Percentiles rank a stretch among this genome's conserved stretches.
phyloP scores from a whole-genome alignment of 2,888 invertebrate species.

The Oligia strigilis region DNA sequence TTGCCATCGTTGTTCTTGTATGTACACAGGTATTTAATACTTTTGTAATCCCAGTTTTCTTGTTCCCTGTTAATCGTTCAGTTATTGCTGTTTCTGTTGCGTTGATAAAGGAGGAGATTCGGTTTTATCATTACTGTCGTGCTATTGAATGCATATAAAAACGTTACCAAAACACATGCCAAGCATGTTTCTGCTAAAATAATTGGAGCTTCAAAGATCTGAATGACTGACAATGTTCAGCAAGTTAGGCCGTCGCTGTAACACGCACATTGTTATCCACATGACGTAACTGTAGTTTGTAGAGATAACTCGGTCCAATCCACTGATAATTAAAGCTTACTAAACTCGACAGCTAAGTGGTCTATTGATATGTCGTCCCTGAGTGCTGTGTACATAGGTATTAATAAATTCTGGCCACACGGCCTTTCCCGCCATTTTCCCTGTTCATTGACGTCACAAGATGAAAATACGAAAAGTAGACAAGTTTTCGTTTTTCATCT shows the following conservation, averaged over 20 bases:
- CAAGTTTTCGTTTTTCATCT: no score
- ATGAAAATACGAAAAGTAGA: constrained; percentile 46
- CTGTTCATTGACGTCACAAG: constrained; percentile 55
- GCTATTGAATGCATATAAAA: constrained; percentile 36
- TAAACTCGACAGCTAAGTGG: constrained; percentile 61
- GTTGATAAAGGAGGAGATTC: constrained; percentile 4
- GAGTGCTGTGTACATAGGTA: constrained; percentile 40
- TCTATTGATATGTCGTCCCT: constrained; percentile 60
- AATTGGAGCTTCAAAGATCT: constrained; percentile 62
- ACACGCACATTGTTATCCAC: constrained; percentile 56
- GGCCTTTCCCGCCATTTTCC: constrained; percentile 49
- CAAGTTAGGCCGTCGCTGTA: constrained; percentile 49
- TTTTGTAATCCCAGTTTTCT: constrained; percentile 6
- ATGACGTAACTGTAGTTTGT: constrained; percentile 56
- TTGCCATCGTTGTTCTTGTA: constrained; percentile 12
- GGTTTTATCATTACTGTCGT: constrained; percentile 20
- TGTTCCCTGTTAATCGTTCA: constrained; percentile 21
- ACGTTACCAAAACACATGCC: constrained; percentile 44
- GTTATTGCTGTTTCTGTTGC: constrained; percentile 28
- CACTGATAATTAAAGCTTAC: constrained; percentile 70
- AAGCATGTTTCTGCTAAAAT: constrained; percentile 46
- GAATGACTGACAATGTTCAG: constrained; percentile 53
- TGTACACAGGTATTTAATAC: constrained; percentile 15
- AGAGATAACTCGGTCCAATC: constrained; percentile 73
- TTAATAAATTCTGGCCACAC: constrained; percentile 51